phyloP scores from a whole-genome alignment of 2,888 invertebrate genomes.

The Leptinotarsa tumamoca region DNA sequence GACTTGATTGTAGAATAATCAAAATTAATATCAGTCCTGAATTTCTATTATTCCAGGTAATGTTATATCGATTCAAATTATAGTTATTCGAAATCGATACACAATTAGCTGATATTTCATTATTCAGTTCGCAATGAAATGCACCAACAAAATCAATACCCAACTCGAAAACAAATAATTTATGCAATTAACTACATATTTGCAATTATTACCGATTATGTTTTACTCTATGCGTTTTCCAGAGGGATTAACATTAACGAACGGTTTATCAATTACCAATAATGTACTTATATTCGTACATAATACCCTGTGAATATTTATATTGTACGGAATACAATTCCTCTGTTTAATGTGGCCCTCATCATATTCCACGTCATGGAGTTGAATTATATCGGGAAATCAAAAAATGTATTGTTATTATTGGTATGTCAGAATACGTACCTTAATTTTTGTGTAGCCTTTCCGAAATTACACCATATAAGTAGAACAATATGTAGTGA shows the following conservation, averaged over 20 bases:
- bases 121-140: slow-evolving; percentile 36
- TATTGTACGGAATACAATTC: slow-evolving; percentile 13
- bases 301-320: slow-evolving; percentile 10
- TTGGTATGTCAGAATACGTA: not conserved
- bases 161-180: slow-evolving; percentile 42
- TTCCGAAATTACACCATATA: no score
- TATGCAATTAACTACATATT: slow-evolving; percentile 44
- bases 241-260: slow-evolving; percentile 36
- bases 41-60: no score
- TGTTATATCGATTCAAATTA: no score
- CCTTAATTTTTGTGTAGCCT: not conserved
- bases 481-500: no score
- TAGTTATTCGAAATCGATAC: no score
- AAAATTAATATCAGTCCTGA: no score
- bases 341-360: slow-evolving; percentile 1
- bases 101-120: slow-evolving; percentile 18
- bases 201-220: slow-evolving; percentile 47
- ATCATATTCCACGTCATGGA: not conserved
- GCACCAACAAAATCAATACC: slow-evolving; percentile 40
- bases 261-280: slow-evolving; percentile 32
- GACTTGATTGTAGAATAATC: no score
- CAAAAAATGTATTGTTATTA: not conserved
- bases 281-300: slow-evolving; percentile 15
- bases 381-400: not conserved
- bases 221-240: slow-evolving; percentile 36